Evolutionary conservation across 2,797 vertebrate genomes (phyloP).

Genomic region (Balearica regulorum): DNA sequence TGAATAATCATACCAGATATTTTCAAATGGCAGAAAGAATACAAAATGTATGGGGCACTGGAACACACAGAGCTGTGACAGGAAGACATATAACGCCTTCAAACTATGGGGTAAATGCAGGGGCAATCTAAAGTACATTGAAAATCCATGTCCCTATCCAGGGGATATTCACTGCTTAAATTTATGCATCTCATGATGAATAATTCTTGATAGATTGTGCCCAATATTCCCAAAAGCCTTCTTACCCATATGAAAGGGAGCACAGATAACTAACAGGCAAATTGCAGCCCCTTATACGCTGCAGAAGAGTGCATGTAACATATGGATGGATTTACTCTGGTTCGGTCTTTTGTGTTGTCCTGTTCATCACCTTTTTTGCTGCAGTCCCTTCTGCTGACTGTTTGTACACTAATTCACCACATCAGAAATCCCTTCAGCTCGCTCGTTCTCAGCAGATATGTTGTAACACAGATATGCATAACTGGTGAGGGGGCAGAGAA

Average conservation of each 20-base stretch:
- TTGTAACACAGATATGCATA: not conserved
- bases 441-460: not conserved
- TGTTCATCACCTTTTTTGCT: not conserved
- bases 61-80: not conserved
- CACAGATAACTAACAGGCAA: not conserved
- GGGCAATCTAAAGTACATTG: not conserved
- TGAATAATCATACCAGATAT: not conserved
- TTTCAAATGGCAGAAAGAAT: not conserved
- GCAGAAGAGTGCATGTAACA: not conserved
- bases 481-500: not conserved
- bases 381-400: not conserved
- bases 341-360: not conserved
- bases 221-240: not conserved
- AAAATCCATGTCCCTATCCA: not conserved
- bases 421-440: not conserved
- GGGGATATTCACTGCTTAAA: not conserved
- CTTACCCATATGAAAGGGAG: not conserved
- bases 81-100: not conserved
- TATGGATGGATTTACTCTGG: not conserved
- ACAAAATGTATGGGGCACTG: rapidly evolving
- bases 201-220: not conserved
- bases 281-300: not conserved
- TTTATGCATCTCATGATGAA: not conserved
- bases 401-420: not conserved
- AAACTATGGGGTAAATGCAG: not conserved